phyloP scores from a whole-genome alignment of 2,113 vertebrate species.

The Cynopterus brachyotis region DNA sequence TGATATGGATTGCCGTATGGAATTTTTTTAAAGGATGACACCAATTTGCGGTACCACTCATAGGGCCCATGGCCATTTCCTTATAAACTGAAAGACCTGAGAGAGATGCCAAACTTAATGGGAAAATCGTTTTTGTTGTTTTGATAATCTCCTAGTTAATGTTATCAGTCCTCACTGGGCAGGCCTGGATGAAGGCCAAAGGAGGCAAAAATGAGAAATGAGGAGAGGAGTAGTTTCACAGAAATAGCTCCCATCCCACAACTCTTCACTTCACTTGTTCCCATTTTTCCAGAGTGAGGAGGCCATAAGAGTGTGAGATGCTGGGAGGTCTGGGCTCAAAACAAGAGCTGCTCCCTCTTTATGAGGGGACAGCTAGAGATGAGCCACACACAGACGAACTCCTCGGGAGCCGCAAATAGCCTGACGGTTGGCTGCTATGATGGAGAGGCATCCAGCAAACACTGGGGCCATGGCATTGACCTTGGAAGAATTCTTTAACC shows the following conservation, averaged over 20 bases:
- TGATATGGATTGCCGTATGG: not conserved
- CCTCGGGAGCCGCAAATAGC: not conserved
- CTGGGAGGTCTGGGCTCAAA: not conserved
- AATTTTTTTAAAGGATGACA: not conserved
- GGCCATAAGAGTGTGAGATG: not conserved
- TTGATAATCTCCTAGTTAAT: not conserved
- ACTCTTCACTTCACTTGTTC: not conserved
- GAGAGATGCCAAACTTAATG: not conserved
- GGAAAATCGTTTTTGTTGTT: not conserved
- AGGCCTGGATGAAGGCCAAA: slow-evolving; percentile 3
- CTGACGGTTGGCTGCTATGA: not conserved
- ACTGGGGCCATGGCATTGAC: not conserved
- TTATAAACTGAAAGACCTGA: not conserved
- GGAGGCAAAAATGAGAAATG: not conserved
- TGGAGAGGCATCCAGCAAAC: not conserved
- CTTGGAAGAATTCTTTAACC: not conserved
- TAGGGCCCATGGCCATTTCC: not conserved
- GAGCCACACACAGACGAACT: not conserved
- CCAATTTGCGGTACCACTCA: not conserved
- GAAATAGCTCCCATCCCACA: not conserved
- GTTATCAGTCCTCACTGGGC: not conserved
- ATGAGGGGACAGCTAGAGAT: not conserved
- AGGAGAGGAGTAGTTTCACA: not conserved
- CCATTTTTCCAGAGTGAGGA: not conserved
- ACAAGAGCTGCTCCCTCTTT: not conserved